phyloP scores from a whole-genome alignment of 2,888 invertebrate species.

The Ditylenchus weischeri region DNA sequence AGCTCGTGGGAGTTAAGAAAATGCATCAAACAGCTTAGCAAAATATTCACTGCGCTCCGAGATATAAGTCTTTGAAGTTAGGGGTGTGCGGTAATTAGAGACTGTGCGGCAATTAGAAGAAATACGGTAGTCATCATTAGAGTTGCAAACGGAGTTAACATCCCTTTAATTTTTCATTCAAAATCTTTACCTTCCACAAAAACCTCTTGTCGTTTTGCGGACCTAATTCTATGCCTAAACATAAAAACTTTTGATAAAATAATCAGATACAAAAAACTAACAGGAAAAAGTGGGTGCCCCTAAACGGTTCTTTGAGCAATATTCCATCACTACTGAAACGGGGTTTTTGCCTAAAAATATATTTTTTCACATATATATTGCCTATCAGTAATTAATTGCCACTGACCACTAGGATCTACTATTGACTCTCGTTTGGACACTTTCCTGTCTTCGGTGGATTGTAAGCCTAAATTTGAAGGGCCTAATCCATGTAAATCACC shows the following conservation, averaged over 20 bases:
- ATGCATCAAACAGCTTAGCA: no score
- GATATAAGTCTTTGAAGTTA: no score
- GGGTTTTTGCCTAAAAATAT: slow-evolving; percentile 77
- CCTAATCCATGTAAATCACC: neutral
- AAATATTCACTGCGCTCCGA: no score
- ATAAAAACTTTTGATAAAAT: no score
- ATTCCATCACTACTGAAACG: slow-evolving; percentile 87
- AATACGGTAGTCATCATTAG: no score
- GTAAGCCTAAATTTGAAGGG: neutral
- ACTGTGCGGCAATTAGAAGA: no score
- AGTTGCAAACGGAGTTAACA: no score
- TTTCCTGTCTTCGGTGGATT: slow-evolving; percentile 6
- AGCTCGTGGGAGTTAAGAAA: no score
- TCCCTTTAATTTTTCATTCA: no score
- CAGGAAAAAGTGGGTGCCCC: slow-evolving; percentile 35
- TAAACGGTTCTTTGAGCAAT: slow-evolving; percentile 72
- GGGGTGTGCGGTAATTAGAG: no score
- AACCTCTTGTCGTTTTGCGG: slow-evolving; percentile 91
- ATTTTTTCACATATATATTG: neutral
- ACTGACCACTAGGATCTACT: slow-evolving; percentile 20
- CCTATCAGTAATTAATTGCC: neutral
- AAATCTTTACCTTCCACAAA: slow-evolving; percentile 75
- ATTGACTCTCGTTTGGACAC: slow-evolving; percentile 21
- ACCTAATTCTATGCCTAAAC: slow-evolving; percentile 63
- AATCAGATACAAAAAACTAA: no score